Percentiles rank a stretch among this genome's conserved stretches.
phyloP scores from a whole-genome alignment of 2,797 vertebrate genomes.

The Falco naumanni region DNA sequence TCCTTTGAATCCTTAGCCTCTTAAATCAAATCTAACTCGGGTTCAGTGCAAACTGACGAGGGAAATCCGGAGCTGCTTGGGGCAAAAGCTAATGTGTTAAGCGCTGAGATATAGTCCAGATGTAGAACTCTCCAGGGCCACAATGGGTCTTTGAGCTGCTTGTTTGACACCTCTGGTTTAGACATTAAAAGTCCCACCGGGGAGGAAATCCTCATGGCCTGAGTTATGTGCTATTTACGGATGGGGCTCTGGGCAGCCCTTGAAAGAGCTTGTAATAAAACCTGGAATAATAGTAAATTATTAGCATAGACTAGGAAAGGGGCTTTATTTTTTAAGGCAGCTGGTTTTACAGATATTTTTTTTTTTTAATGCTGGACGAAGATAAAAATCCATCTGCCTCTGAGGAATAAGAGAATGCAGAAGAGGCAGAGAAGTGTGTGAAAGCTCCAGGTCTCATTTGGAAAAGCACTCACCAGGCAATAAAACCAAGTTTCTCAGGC shows the following conservation, averaged over 20 bases:
- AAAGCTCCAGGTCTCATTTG: slow-evolving; percentile 19
- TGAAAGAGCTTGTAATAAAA: slow-evolving; percentile 46
- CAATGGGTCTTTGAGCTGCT: slow-evolving; percentile 49
- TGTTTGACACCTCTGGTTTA: slow-evolving; percentile 66
- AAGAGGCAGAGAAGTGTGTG: slow-evolving; percentile 28
- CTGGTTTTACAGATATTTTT: slow-evolving; percentile 10
- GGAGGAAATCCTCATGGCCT: slow-evolving; percentile 62
- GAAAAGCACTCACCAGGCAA: slow-evolving; percentile 45
- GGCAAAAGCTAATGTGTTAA: slow-evolving; percentile 57
- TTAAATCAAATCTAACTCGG: slow-evolving; percentile 35
- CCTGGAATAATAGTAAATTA: slow-evolving; percentile 36
- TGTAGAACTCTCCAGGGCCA: slow-evolving; percentile 52
- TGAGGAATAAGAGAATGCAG: slow-evolving; percentile 41
- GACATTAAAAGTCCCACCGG: slow-evolving; percentile 50
- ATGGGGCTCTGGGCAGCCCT: slow-evolving; percentile 55
- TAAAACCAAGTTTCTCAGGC: not conserved
- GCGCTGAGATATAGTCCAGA: slow-evolving; percentile 59
- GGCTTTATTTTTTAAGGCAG: slow-evolving; percentile 29
- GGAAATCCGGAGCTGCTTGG: slow-evolving; percentile 69
- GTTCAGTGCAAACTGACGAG: not conserved
- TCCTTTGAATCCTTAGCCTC: not conserved
- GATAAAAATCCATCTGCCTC: slow-evolving; percentile 47
- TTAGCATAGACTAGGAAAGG: slow-evolving; percentile 17
- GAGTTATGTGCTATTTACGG: slow-evolving; percentile 21
- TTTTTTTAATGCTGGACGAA: slow-evolving; percentile 5